Base-by-base conservation (phyloP, 2,113 vertebrate genomes). In the Semicossyphus pulcher region DNA sequence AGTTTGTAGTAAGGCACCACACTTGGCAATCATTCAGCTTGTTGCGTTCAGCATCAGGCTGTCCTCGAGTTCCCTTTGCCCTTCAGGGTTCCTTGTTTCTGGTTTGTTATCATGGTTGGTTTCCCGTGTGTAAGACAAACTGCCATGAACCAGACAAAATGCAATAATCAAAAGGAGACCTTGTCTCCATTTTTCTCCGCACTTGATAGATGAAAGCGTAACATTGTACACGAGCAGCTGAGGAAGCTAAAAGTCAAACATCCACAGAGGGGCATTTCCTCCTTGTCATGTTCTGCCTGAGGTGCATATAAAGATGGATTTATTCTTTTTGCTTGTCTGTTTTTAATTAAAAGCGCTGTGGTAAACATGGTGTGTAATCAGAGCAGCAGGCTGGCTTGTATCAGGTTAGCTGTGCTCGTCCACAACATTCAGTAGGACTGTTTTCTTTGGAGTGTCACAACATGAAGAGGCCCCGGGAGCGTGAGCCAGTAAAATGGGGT, bases 371-470 rank as follows among this genome's bases (percentile, higher is more conserved):
- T 80, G 71, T 85, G 80, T 82, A 86, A 89, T 83, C 75, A 78
- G 72, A 92, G 78, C 68, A 42, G 83, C 47, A 1, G 58, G 75
- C 74, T 89, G 86, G 81, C 64, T 76, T 70, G 71, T 76, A 62
- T 91, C 84, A 80, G 80, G 83, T 86, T 88, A 36, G 67, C 76
- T 48, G 11, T 80, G 69, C 78, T 80, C 76, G 78, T 87, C 83
- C 80, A 77, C 78, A 76, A 78, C 61, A 65, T 88, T 81, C 86
- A 72, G 81, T 81, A 81, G 87, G 86, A 84, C 73, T 87, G 84
- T 92, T 92, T 91, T 86, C 80, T 86, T 92, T 91, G 90, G 89
- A 87, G 81, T 71, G 81, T 80, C 81, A 76, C 81, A 83, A 85
- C 80, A 81, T 63, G 61, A 80, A 81, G 83, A 83, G 85, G 87